Base-by-base conservation (phyloP, 2,797 vertebrate species). In the Eulemur coronatus region DNA sequence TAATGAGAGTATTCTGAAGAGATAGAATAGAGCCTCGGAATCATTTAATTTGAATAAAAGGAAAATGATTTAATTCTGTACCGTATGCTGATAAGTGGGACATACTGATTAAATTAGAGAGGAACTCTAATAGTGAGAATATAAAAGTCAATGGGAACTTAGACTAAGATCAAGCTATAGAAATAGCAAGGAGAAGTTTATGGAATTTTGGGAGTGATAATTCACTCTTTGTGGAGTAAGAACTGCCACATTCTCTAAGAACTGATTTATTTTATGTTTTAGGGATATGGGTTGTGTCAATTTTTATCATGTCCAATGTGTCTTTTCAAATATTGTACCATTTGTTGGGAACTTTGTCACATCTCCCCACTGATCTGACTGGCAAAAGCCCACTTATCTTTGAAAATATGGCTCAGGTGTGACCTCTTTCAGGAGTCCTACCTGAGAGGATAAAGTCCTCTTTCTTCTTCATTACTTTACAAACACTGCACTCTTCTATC, bases 261-360 rank as follows among this genome's bases (percentile, higher is more conserved):
- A 85, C 24, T 84, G 65, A 84, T 91, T 84, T 67, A 88, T n/a
- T 86, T 95, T 94, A 76, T 96, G 76, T 78, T 70, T 93, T 30
- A 35, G 30, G 12, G 5, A 63, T 93, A 82, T 48, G 33, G 18
- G 4, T 72, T 84, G 7, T 63, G 30, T 89, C 46, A 4, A 33
- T 65, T 93, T 96, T 89, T 95, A 82, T 91, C 28, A 48, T 80
- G 67, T 90, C 65, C 48, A 93, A 26, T 80, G 52, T 92, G 26
- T 20, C 65, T 94, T 93, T 97, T 84, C 57, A 80, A 81, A 89
- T 38, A 93, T 24, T 76, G 38, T 79, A 59, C 18, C 57, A 50
- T 84, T 88, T 94, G 82, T 95, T 85, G 84, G 69, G 63, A 91
- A 89, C 76, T 91, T 91, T 95, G 50, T 86, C 43, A 67, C 55